Evolutionary conservation across 1,140 invertebrate genomes (phyloP), one percentile per base, ranked within the genome.

Genomic region (Ptiloglossa arizonensis): DNA sequence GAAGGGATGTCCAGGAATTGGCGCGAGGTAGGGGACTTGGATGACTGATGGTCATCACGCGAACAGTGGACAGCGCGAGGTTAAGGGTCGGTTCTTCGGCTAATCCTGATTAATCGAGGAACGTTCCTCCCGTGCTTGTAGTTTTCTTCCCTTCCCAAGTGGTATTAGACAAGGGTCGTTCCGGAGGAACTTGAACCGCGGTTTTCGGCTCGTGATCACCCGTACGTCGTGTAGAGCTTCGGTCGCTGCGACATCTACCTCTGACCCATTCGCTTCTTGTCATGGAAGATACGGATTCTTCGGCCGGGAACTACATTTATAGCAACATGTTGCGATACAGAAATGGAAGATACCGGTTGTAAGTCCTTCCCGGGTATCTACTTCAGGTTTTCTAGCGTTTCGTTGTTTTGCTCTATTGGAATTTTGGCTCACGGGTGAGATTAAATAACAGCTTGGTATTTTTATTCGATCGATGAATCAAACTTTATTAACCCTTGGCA

Each of bases 31-130:
- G 64, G 64, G 62, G 64, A 56, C 52, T 52, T 64, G 76, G 85
- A 87, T 88, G 87, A 88, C 83, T 84, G 87, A 88, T 89, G 83
- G 81, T 70, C 87, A 89, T 88, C 82, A 80, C 77, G 82, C 82
- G 87, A 87, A 50, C 86, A 57, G 79, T 81, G 80, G 81, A 82
- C 78, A 76, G 74, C 57, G 48, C 79, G 32, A 74, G 74, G 78
- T 71, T 71, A 79, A 70, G 67, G 85, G 82, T 87, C 76, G 76
- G 63, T 83, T 82, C 81, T 88, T 87, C 68, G 62, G 64, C 76
- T 90, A 88, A 90, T 90, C 88, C 88, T 90, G 88, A 90, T 89
- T 90, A 89, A 90, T 89, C 79, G 86, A 76, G 71, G 48, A 71
- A 59, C 63, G 56, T 48, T 70, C 38, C 57, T 60, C 15, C 19